A percentile compares a stretch with the other conserved stretches of the same genome.
Evolutionary conservation across 2,113 vertebrate species (phyloP).

Genomic region (Lycocorax pyrrhopterus): DNA sequence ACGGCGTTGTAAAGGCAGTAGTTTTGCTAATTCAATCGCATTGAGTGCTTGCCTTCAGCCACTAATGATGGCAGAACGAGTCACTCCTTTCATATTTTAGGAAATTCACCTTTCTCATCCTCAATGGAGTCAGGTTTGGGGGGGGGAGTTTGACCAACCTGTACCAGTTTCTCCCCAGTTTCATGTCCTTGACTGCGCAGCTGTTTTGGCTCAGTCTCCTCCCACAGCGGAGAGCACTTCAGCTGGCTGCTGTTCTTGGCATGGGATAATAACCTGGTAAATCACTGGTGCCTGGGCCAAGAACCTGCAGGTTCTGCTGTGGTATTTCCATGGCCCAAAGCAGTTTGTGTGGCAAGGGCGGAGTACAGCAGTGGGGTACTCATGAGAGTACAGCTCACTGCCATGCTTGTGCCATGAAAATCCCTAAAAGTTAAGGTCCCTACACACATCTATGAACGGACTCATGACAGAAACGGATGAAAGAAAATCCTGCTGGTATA

Average conservation of each 20-base stretch:
- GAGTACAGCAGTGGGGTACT: neutral
- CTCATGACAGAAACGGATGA: neutral
- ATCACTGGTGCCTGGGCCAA: neutral
- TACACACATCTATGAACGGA: accelerated
- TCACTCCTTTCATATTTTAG: neutral
- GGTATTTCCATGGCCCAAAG: neutral
- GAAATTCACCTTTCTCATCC: neutral
- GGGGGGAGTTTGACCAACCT: neutral
- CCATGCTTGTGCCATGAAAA: neutral
- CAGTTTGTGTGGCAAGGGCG: neutral
- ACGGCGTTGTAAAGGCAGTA: neutral
- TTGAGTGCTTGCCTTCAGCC: neutral
- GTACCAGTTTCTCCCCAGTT: neutral
- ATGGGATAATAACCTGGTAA: neutral
- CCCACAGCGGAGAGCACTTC: accelerated
- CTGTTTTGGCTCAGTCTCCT: neutral
- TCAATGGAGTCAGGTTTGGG: neutral
- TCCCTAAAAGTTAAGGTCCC: neutral
- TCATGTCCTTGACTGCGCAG: accelerated
- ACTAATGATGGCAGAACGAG: neutral
- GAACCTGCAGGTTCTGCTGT: neutral
- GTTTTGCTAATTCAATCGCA: neutral
- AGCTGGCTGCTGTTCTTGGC: neutral
- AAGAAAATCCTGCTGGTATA: neutral
- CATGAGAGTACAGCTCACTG: accelerated